A percentile compares a stretch with the other conserved stretches of the same genome.
phyloP scores from a whole-genome alignment of 2,888 invertebrate species.

The Cartodere bifasciata region DNA sequence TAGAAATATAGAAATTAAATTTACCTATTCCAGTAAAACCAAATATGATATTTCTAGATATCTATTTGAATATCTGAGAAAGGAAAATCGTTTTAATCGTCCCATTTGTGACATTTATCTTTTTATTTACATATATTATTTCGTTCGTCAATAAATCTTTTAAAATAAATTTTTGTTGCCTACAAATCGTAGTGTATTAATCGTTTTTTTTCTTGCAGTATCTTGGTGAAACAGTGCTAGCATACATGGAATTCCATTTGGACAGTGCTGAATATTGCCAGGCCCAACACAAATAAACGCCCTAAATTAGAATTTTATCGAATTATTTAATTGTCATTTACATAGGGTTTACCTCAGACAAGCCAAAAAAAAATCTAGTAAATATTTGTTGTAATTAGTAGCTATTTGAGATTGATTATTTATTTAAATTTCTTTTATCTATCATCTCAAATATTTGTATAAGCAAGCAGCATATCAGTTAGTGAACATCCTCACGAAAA shows the following conservation, averaged over 20 bases:
- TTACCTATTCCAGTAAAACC: too few relatives aligned
- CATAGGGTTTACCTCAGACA: conserved; percentile 27
- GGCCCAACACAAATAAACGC: conserved; percentile 89
- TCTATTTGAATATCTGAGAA: too few relatives aligned
- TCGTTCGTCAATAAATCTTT: too few relatives aligned
- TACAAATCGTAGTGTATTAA: too few relatives aligned
- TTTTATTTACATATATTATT: too few relatives aligned
- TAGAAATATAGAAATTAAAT: too few relatives aligned
- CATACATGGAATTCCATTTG: conserved; percentile 97
- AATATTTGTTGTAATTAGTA: conserved; percentile 4
- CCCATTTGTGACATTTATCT: too few relatives aligned
- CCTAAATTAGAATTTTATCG: conserved; percentile 12
- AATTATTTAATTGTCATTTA: conserved; percentile 20
- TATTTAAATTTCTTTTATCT: conserved; percentile 27
- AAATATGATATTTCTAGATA: too few relatives aligned
- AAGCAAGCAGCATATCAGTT: too few relatives aligned
- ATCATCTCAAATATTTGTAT: conserved; percentile 9
- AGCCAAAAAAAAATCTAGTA: conserved; percentile 26
- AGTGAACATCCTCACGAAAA: too few relatives aligned
- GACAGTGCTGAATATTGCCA: conserved; percentile 98
- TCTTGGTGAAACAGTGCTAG: conserved; percentile 78
- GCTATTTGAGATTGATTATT: conserved; percentile 20
- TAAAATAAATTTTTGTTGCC: too few relatives aligned
- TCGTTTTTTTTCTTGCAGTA: conserved; percentile 53
- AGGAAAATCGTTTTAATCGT: too few relatives aligned